Evolutionary conservation across 2,113 vertebrate genomes (phyloP).

Genomic region (western clawed frog (Xenopus tropicalis)): DNA sequence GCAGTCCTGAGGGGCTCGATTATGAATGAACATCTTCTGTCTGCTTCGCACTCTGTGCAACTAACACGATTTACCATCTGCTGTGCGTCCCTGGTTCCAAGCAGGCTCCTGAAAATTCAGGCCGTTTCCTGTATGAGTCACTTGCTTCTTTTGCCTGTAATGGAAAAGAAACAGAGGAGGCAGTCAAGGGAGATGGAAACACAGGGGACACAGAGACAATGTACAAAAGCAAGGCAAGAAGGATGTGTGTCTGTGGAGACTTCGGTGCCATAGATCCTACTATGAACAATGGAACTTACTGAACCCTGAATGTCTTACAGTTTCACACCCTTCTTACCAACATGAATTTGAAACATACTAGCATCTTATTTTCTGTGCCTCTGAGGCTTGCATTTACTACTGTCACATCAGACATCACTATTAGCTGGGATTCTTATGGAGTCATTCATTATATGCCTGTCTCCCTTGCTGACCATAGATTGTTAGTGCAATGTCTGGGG

Average conservation of each 20-base stretch:
- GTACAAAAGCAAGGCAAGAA: constrained; percentile 6
- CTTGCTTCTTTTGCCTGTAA: constrained; percentile 13
- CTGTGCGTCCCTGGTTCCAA: neutral
- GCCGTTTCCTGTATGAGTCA: constrained; percentile 34
- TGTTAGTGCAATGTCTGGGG: no score
- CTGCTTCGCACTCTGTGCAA: neutral
- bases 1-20: neutral
- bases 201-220: neutral
- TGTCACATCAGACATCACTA: no score
- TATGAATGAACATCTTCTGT: neutral
- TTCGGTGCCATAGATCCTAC: neutral
- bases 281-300: neutral
- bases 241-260: neutral
- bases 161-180: constrained; percentile 22
- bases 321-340: neutral
- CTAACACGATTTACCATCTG: constrained; percentile 30
- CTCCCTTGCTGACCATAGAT: no score
- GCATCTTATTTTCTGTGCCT: no score
- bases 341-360: neutral
- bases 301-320: neutral
- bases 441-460: no score
- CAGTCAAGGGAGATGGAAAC: constrained; percentile 9
- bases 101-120: constrained; percentile 8
- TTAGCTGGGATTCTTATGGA: no score
- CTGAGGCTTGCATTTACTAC: no score